phyloP scores from a whole-genome alignment of 2,888 invertebrate genomes.

The Galeopsomyia nigrocyanea region DNA sequence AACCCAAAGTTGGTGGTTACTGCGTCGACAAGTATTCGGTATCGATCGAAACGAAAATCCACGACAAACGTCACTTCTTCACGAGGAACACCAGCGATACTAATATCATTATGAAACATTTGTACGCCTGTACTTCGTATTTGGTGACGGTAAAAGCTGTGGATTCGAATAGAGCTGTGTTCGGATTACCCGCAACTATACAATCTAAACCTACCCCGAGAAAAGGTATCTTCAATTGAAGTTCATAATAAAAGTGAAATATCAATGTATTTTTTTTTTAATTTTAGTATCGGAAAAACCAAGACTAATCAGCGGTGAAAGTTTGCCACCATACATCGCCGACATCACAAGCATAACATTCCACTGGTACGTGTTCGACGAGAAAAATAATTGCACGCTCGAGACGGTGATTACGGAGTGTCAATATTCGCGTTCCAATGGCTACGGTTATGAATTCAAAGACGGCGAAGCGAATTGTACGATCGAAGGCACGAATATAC shows the following conservation, averaged over 20 bases:
- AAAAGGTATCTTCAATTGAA: conserved; percentile 20
- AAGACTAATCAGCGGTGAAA: conserved; percentile 4
- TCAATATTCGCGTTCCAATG: conserved; percentile 48
- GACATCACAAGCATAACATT: conserved; percentile 48
- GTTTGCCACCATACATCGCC: not conserved
- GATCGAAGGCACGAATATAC: conserved; percentile 10
- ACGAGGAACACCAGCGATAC: conserved; percentile 30
- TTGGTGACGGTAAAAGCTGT: conserved; percentile 53
- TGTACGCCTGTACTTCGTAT: conserved; percentile 57
- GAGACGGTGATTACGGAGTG: conserved; percentile 51
- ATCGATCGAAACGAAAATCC: conserved; percentile 42
- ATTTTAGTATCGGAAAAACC: conserved; percentile 1
- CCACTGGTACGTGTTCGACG: conserved; percentile 53
- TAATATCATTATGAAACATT: conserved; percentile 45
- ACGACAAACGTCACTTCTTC: not conserved
- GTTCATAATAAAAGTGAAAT: too few relatives aligned
- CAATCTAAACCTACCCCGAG: conserved; percentile 8
- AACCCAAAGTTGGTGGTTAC: conserved; percentile 51
- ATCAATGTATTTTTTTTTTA: too few relatives aligned
- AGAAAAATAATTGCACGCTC: conserved; percentile 55
- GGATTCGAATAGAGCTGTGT: conserved; percentile 45
- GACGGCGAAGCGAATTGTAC: conserved; percentile 13
- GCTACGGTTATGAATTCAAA: conserved; percentile 52
- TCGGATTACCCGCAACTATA: conserved; percentile 12
- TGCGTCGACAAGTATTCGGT: conserved; percentile 56